Conservation (phyloP, 64 coral and sea anemone genomes). For the Pachyseris speciosa region DNA sequence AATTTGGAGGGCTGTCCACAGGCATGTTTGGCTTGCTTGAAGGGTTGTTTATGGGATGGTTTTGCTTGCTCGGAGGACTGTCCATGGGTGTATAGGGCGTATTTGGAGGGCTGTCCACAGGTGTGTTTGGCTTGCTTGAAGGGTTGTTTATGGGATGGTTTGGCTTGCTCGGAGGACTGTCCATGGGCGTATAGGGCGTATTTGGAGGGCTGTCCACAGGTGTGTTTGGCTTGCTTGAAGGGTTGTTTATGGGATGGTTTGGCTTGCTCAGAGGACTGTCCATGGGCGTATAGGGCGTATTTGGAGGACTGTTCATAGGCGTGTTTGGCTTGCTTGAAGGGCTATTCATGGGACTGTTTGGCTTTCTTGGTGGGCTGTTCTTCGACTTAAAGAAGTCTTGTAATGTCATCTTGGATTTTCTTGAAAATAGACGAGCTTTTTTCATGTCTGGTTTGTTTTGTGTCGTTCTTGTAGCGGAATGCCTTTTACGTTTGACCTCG, state of each 20-base stretch:
- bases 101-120: neutral
- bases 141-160: neutral
- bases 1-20: neutral
- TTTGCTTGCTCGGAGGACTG: neutral
- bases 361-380: neutral
- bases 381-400: conserved; percentile 1
- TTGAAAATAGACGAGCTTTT: neutral
- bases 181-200: neutral
- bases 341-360: neutral
- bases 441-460: neutral
- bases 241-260: neutral
- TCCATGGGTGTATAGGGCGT: neutral
- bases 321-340: neutral
- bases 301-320: neutral
- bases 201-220: neutral
- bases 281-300: neutral
- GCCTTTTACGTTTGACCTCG: neutral
- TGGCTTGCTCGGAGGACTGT: neutral
- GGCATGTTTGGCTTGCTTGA: neutral
- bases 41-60: neutral
- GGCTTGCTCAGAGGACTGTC: neutral
- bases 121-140: neutral
- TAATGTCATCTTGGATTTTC: neutral
- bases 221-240: neutral
- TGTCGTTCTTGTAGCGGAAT: neutral